These are phyloP conservation scores for Operophtera brumata DNA, from an alignment of 2,888 invertebrate species.

Conservation along the genomic window DNA sequence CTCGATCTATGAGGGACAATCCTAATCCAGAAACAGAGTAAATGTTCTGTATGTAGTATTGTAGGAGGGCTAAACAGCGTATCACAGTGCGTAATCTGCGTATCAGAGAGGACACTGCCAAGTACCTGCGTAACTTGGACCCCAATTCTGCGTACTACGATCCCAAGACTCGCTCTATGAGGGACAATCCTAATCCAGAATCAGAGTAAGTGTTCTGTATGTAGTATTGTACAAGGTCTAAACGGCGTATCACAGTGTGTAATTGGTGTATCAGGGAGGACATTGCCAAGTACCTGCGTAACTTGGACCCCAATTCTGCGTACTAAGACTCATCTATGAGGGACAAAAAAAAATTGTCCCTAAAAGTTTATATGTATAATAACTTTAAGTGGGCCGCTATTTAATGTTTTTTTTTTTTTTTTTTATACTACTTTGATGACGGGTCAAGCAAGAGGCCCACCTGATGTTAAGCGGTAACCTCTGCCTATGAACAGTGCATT, in stretches of 20 bases:
- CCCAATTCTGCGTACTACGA: conserved; percentile 99
- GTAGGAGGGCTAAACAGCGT: too few species aligned
- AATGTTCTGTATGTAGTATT: too few species aligned
- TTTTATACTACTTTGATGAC: too few species aligned
- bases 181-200: conserved; percentile 93
- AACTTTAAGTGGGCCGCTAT: too few species aligned
- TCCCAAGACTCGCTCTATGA: conserved; percentile 99
- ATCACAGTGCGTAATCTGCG: conserved; percentile 99
- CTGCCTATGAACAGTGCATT: too few species aligned
- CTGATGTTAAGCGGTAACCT: too few species aligned
- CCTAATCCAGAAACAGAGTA: conserved; percentile 88
- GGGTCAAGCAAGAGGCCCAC: too few species aligned
- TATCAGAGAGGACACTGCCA: conserved; percentile 99
- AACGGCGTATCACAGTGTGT: conserved; percentile 98
- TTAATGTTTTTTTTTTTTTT: too few species aligned
- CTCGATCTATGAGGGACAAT: conserved; percentile 98
- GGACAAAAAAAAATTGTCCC: too few species aligned
- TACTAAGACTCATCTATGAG: conserved; percentile 99
- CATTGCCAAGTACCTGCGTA: conserved; percentile 98
- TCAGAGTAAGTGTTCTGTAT: conserved; percentile 85
- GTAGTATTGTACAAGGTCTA: too few species aligned
- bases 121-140: conserved; percentile 97
- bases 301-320: conserved; percentile 97
- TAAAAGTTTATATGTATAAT: too few species aligned
- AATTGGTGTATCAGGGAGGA: conserved; percentile 99